Evolutionary conservation across 1,140 invertebrate species (phyloP).

Genomic region (Drosophila ambigua): DNA sequence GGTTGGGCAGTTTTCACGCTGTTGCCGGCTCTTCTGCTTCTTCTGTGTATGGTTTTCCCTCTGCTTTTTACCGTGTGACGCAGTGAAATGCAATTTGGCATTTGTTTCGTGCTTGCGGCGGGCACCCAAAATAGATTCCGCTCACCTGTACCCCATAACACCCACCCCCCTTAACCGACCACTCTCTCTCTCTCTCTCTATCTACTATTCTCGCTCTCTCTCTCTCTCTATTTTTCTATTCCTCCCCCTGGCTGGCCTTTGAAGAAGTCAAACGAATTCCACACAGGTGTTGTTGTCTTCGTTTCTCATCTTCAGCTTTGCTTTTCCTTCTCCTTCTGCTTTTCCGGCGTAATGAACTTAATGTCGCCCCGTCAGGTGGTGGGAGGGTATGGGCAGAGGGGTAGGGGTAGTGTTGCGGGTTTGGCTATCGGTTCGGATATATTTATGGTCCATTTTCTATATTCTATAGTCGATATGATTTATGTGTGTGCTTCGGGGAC

Average conservation of each 20-base stretch:
- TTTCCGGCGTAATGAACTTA: conserved; percentile 74
- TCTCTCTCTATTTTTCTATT: neutral
- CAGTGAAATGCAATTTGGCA: conserved; percentile 73
- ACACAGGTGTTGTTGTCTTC: conserved; percentile 41
- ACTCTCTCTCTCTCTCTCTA: neutral
- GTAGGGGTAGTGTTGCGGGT: neutral
- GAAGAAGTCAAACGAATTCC: conserved; percentile 44
- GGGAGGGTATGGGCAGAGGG: neutral
- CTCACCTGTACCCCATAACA: conserved; percentile 54
- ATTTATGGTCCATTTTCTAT: conserved; percentile 46
- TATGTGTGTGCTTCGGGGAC: conserved; percentile 50
- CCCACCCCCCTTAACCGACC: neutral
- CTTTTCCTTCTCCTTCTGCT: conserved; percentile 29
- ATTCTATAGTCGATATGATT: conserved; percentile 59
- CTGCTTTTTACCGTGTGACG: conserved; percentile 47
- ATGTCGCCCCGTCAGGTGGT: conserved; percentile 58
- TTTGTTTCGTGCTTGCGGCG: conserved; percentile 61
- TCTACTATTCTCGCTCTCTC: neutral
- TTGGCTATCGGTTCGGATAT: conserved; percentile 21
- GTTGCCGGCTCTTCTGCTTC: conserved; percentile 5
- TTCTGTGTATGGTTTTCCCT: neutral
- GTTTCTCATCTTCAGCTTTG: neutral
- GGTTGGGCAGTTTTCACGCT: conserved; percentile 25
- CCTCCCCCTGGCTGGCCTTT: conserved; percentile 27
- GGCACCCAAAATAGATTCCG: conserved; percentile 64